A percentile compares a stretch with the other conserved stretches of the same genome.
phyloP scores from a whole-genome alignment of 2,888 invertebrate species.

The Lamproptera curius region DNA sequence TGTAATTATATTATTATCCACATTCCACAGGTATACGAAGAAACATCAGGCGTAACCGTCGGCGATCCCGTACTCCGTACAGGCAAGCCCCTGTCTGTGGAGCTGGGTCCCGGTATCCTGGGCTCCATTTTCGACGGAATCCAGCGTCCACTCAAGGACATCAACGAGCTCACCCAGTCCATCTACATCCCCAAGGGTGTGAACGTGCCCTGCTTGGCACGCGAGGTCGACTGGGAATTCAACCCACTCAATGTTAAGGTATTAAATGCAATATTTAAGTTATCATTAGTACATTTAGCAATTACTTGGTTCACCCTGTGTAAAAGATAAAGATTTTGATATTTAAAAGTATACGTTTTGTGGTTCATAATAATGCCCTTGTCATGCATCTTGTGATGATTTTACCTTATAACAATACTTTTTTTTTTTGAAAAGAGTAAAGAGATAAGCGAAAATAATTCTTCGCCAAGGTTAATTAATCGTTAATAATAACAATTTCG shows the following conservation, averaged over 20 bases:
- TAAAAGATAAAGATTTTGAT: too few relatives aligned
- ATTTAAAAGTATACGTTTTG: too few relatives aligned
- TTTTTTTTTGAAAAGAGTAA: too few relatives aligned
- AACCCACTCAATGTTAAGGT: conserved; percentile 89
- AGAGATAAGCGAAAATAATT: too few relatives aligned
- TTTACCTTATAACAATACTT: too few relatives aligned
- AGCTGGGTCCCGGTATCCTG: conserved; percentile 99
- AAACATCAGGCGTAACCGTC: conserved; percentile 98
- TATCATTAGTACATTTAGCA: too few relatives aligned
- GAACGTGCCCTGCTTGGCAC: conserved; percentile 93
- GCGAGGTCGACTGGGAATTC: conserved; percentile 94
- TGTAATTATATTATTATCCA: background rate
- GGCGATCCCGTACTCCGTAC: conserved; percentile 99
- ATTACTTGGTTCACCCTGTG: too few relatives aligned
- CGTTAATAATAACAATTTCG: too few relatives aligned
- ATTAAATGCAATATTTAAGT: too few relatives aligned
- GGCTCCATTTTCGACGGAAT: conserved; percentile 99
- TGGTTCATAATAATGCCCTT: too few relatives aligned
- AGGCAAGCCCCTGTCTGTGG: conserved; percentile 99
- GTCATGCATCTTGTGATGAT: too few relatives aligned
- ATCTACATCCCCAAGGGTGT: conserved; percentile 99
- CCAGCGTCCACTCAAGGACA: conserved; percentile 98
- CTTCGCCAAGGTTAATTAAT: too few relatives aligned
- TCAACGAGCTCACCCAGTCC: conserved; percentile 93
- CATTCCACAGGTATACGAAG: conserved; percentile 88